Conservation (phyloP, 2,797 vertebrate genomes). For the Anguilla pacifica region DNA sequence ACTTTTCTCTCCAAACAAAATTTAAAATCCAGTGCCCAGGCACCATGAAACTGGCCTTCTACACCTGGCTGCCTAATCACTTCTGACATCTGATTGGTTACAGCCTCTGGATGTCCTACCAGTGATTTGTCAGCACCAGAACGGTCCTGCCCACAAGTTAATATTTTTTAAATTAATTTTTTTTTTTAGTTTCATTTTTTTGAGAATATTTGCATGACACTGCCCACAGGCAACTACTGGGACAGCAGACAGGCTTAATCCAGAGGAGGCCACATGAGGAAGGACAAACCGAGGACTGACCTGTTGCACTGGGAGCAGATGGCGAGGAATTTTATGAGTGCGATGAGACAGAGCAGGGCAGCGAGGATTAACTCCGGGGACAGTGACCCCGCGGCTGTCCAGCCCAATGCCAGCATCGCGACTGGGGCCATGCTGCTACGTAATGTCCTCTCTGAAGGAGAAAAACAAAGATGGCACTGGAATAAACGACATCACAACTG, state of each 20-base stretch:
- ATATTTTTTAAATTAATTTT: too few relatives aligned
- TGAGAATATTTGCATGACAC: neutral
- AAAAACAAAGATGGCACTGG: too few relatives aligned
- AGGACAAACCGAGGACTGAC: constrained; percentile 47
- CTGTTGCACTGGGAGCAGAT: constrained; percentile 68
- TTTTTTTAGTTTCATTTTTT: neutral
- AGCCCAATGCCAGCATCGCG: constrained; percentile 31
- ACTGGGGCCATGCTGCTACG: constrained; percentile 60
- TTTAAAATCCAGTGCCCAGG: too few relatives aligned
- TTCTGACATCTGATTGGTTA: too few relatives aligned
- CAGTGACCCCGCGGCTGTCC: constrained; percentile 30
- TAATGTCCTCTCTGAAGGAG: neutral
- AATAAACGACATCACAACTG: neutral
- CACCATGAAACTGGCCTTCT: too few relatives aligned
- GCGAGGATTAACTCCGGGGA: constrained; percentile 41
- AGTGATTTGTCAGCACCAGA: too few relatives aligned
- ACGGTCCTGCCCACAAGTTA: too few relatives aligned
- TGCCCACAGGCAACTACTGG: neutral
- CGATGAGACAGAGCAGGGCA: constrained; percentile 59
- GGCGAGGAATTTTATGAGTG: constrained; percentile 59
- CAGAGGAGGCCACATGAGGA: neutral
- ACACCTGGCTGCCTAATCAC: too few relatives aligned
- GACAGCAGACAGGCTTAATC: neutral
- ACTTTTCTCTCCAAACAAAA: too few relatives aligned
- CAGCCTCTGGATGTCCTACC: too few relatives aligned